Evolutionary conservation across 2,888 invertebrate species (phyloP), one percentile per base, ranked within the genome.

Genomic region (Melanargia galathea): DNA sequence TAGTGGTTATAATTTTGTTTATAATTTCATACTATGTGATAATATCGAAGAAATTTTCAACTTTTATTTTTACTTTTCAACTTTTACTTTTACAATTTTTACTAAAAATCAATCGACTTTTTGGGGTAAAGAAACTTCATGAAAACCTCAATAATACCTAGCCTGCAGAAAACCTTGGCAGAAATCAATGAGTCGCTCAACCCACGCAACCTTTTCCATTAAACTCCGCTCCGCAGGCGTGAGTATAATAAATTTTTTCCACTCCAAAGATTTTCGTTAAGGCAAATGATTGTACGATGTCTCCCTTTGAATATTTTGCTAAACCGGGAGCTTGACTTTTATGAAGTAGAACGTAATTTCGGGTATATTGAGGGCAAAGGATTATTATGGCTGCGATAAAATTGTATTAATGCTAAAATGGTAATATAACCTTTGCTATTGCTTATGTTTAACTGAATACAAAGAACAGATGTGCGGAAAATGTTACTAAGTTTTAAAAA

Each of bases 161-260:
- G 49, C n/a, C 16, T 54, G 7, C 38, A n/a, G n/a, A 1, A n/a
- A 13, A 26, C 22, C 13, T 3, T 24, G 24, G 55, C 48, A 49
- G 60, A 49, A 64, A 45, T 64, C 59, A 63, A 61, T 66, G 56
- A 56, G 54, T 58, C 43, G 51, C 43, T 61, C 63, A 56, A 64
- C 61, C 61, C 61, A 24, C 24, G 54, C 58, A 55, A 60, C 64
- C 64, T 64, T 60, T 66, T 59, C 48, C 55, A 66, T 63, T 52
- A 58, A 63, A 58, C 52, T 33, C 20, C 56, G 24, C 51, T 46
- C 20, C 26, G 26, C 26, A 49, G 26, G 26, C 26, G 49, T 26
- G 16, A 30, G 45, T 22, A 46, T 46, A 46, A 49, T 49, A 30
- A n/a, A 49, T 26, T 49, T 48, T 48, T 30, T 49, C 49, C 49